A percentile compares a stretch with the other conserved stretches of the same genome.
Conservation (phyloP, 2,888 invertebrate species). For the Chymomyza procnemis region DNA sequence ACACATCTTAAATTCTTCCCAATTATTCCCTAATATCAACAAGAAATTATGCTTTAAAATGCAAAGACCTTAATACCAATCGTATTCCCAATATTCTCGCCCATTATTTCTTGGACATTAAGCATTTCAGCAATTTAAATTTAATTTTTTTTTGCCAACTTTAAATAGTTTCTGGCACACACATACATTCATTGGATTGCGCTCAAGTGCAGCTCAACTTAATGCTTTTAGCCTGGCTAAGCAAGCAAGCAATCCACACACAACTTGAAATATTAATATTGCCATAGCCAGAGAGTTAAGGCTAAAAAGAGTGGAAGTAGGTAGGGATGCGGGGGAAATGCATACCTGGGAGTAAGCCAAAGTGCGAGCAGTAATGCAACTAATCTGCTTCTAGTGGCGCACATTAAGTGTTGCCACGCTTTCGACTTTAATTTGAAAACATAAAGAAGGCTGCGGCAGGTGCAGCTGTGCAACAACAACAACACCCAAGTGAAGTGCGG, state of each 20-base stretch:
- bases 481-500: conserved; percentile 44
- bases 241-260: background rate
- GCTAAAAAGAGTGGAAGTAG: background rate
- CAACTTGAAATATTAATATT: conserved; percentile 47
- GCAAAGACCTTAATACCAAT: too few relatives aligned
- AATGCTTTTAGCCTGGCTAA: conserved; percentile 18
- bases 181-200: conserved; percentile 3
- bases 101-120: background rate
- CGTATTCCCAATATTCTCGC: too few relatives aligned
- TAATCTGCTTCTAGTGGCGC: conserved; percentile 71
- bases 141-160: background rate
- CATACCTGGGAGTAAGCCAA: background rate
- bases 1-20: too few relatives aligned
- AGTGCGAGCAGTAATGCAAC: conserved; percentile 50
- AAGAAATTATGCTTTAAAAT: too few relatives aligned
- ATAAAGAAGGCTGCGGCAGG: conserved; percentile 49
- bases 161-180: background rate
- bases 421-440: conserved; percentile 70
- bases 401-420: conserved; percentile 71
- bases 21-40: too few relatives aligned
- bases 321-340: too few relatives aligned
- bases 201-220: conserved; percentile 30
- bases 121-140: background rate
- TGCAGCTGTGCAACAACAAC: conserved; percentile 21
- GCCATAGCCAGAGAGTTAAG: conserved; percentile 5